These are phyloP conservation scores for Lamellibrachia luymesi DNA, from an alignment of 1,140 invertebrate genomes.

Conservation along the genomic window DNA sequence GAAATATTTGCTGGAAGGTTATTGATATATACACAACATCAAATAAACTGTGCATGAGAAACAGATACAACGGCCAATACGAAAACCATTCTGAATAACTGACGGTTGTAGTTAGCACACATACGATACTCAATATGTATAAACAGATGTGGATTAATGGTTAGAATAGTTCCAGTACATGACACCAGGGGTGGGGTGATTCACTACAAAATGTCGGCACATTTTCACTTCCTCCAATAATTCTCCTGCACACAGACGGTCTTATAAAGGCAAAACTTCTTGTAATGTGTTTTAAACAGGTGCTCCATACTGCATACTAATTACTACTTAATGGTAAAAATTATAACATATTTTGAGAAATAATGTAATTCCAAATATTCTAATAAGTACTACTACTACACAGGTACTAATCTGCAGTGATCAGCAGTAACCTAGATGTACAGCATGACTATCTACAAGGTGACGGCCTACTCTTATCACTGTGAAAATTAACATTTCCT, in stretches of 20 bases:
- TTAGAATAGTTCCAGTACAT: not conserved
- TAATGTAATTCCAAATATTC: not conserved
- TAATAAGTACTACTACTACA: not conserved
- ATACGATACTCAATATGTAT: not conserved
- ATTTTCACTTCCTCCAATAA: not conserved
- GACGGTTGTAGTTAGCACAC: not conserved
- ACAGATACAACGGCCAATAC: not conserved
- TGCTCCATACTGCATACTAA: not conserved
- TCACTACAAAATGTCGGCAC: not conserved
- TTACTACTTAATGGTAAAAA: not conserved
- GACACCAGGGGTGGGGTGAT: not conserved
- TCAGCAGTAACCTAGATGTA: not conserved
- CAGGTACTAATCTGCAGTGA: not conserved
- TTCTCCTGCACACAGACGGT: not conserved
- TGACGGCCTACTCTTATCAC: not conserved
- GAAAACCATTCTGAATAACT: not conserved
- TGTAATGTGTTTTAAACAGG: not conserved
- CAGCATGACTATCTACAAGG: not conserved
- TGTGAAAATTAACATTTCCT: not conserved
- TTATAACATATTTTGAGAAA: not conserved
- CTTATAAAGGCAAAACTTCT: not conserved
- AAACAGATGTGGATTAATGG: not conserved
- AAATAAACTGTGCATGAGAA: too few species aligned
- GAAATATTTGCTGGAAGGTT: too few species aligned
- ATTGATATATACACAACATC: too few species aligned